Base-by-base conservation (phyloP, 1,140 invertebrate genomes). In the Philaenus spumarius region DNA sequence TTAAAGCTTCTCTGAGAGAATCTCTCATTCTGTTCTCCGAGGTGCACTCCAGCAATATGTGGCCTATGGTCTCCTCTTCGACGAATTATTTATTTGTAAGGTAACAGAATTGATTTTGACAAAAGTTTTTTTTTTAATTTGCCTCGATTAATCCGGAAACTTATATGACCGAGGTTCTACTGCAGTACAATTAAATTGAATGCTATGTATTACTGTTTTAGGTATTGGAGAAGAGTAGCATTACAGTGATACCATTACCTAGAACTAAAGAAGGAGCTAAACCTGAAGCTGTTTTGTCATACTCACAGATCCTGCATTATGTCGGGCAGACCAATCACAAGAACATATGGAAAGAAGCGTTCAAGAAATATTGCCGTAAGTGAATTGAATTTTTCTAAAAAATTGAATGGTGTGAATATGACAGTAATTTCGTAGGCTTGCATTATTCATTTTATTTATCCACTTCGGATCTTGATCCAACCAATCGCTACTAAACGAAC, bases 261-360 rank as follows among this genome's bases (percentile, higher is more conserved):
- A 74, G 81, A 64, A 67, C 79, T 59, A 72, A 73, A 39, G 73
- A 75, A 60, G 66, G 67, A 61, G 73, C 69, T 26, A 80, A 75
- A 68, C 66, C 75, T 39, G 81, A 84, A 56, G 66, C 76, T 14
- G 80, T 86, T 12, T 73, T 91, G 15, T 82, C 84, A 19, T 90
- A 85, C 69, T 79, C 85, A 7, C 86, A 90, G 72, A 75, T 90
- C 37, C 74, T 91, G 14, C 84, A 86, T 66, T 89, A 89, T 77
- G 83, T 91, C 55, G 81, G 85, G 0, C 81, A 87, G 68, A 86
- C 80, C 30, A 92, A 91, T 76, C 86, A 87, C 67, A 82, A 84
- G 67, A 89, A 88, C 72, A 73, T 90, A 52, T 92, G 89, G 89
- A 89, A 90, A 70, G 82, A 89, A 65, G 82, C 85, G 5, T 89